Percentiles rank a stretch among this genome's conserved stretches.
Conservation (phyloP, 2,797 vertebrate species). For the Graptemys geographica region DNA sequence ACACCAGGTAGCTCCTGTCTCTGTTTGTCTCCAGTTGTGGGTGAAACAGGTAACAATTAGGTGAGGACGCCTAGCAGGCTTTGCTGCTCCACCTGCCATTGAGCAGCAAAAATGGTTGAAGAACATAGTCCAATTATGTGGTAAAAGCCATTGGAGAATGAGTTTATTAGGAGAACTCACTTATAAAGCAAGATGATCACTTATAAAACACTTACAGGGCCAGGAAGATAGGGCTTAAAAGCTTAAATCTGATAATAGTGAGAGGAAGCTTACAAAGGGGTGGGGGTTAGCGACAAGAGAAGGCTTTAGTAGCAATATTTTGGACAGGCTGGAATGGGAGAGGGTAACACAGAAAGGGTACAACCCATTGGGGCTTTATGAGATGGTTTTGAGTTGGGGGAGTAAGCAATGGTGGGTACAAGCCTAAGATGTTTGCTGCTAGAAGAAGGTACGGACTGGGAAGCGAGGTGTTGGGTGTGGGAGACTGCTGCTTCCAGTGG, state of each 20-base stretch:
- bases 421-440: not conserved
- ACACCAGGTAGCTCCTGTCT: not conserved
- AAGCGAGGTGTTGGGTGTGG: not conserved
- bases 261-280: not conserved
- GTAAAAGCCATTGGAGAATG: not conserved
- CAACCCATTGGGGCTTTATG: too few species aligned
- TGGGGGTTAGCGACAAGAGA: too few species aligned
- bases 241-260: not conserved
- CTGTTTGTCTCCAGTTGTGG: not conserved
- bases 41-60: not conserved
- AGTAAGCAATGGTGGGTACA: not conserved
- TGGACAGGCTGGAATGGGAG: not conserved
- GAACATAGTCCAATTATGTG: not conserved
- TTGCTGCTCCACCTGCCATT: not conserved
- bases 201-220: not conserved
- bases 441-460: not conserved
- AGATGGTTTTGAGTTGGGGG: not conserved
- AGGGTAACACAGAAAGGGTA: not conserved
- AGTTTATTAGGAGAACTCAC: not conserved
- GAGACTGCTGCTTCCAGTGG: not conserved
- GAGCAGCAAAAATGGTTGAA: not conserved
- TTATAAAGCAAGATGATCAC: not conserved
- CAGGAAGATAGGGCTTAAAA: not conserved
- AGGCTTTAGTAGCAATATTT: too few species aligned
- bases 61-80: not conserved